Base-by-base conservation (phyloP, 2,113 vertebrate genomes). In the Ibidorhyncha struthersii region DNA sequence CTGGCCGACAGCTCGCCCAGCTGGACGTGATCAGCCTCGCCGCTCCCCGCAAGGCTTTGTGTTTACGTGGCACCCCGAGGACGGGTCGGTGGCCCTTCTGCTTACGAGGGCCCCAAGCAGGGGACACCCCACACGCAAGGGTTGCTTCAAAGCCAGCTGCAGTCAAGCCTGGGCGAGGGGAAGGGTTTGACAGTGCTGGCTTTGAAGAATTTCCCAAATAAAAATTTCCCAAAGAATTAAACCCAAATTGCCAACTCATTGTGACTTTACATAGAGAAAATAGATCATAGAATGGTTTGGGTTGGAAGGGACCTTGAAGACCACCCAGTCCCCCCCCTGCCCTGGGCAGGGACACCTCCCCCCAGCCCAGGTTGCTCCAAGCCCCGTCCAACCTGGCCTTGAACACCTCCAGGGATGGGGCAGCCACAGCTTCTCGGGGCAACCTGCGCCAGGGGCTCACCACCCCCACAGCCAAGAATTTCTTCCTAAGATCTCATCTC, bases 1-100 rank as follows among this genome's bases (percentile, higher is more conserved):
- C 49, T 67, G 92, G 81, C 90, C 14, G 6, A 32, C 41, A 67
- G 83, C 73, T 87, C 26, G 1, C 82, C 79, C 91, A 77, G 91
- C 63, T 92, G 80, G 38, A 47, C 41, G 36, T 4, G 6, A 86
- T 90, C 89, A 95, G 58, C 81, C 36, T 41, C 18, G 0, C 11
- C 8, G 3, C 25, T 87, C 77, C 62, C 71, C 6, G 0, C 36
- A 8, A 6, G 23, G 55, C 27, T 71, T 30, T 0, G 43, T 3
- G 22, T 20, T 15, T 9, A 63, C 30, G 30, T 86, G 81, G 73
- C 91, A 89, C 49, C 29, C 41, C 4, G 0, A 59, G 61, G 52
- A 17, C 0, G 0, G 62, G 21, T 1, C 3, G 8, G 38, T 22
- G 61, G 26, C 78, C 70, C 66, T 25, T 2, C 10, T 18, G 56